A percentile compares a stretch with the other conserved stretches of the same genome.
phyloP scores from a whole-genome alignment of 2,888 invertebrate species.

The Apomyelois bistriatella region DNA sequence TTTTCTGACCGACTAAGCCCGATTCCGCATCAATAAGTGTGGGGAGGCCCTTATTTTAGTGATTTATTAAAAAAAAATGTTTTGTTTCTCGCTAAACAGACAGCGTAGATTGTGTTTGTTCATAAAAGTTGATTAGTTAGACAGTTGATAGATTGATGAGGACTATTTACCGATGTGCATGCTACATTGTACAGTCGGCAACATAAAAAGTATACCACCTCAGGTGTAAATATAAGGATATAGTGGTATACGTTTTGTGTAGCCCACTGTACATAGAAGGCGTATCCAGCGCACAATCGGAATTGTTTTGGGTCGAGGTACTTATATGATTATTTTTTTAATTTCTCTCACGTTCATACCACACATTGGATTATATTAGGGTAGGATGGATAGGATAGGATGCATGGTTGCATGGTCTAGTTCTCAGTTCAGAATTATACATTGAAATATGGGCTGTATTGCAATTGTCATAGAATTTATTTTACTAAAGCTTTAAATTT shows the following conservation, averaged over 20 bases:
- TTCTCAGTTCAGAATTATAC: too few species aligned
- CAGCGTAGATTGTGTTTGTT: conserved; percentile 34
- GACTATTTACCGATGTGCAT: conserved; percentile 32
- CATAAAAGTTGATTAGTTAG: conserved; percentile 28
- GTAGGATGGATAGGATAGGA: neutral
- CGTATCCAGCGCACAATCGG: conserved; percentile 33
- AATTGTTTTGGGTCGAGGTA: conserved; percentile 64
- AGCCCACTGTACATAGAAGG: conserved; percentile 34
- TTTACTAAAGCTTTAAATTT: too few species aligned
- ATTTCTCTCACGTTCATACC: conserved; percentile 35
- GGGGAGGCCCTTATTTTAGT: too few species aligned
- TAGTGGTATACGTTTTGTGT: too few species aligned
- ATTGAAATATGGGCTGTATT: too few species aligned
- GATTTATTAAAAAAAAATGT: neutral
- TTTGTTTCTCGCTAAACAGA: conserved; percentile 26
- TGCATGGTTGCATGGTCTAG: neutral
- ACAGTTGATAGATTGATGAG: conserved; percentile 18
- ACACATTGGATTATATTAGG: conserved; percentile 22
- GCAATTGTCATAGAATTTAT: neutral
- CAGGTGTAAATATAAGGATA: too few species aligned
- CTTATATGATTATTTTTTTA: conserved; percentile 46
- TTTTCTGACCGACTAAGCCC: too few species aligned
- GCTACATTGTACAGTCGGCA: too few species aligned
- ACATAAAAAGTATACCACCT: too few species aligned
- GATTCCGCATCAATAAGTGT: too few species aligned